phyloP scores from a whole-genome alignment of 2,888 invertebrate species.

The Phaonia tiefii region DNA sequence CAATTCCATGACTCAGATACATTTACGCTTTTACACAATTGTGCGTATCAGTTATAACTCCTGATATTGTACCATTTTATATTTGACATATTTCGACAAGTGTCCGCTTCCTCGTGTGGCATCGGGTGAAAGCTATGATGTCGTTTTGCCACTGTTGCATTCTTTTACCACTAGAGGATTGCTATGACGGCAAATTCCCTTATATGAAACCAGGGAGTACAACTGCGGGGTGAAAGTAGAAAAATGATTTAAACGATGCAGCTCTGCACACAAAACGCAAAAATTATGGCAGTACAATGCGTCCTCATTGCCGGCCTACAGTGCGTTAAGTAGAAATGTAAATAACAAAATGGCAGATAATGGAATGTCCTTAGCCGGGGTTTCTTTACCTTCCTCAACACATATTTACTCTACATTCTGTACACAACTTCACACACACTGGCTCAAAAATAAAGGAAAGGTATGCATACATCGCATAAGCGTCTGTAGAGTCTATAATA shows the following conservation, averaged over 20 bases:
- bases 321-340: conserved; percentile 72
- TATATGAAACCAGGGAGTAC: conserved; percentile 78
- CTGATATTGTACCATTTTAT: too few relatives aligned
- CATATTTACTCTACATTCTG: not conserved
- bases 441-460: not conserved
- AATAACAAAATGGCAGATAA: conserved; percentile 37
- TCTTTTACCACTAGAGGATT: conserved; percentile 73
- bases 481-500: conserved; percentile 20
- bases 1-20: too few relatives aligned
- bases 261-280: conserved; percentile 76
- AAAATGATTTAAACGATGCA: conserved; percentile 79
- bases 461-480: not conserved
- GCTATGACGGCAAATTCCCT: conserved; percentile 73
- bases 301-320: conserved; percentile 76
- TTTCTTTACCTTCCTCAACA: not conserved
- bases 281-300: conserved; percentile 76
- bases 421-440: not conserved
- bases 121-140: too few relatives aligned
- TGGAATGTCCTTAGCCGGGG: not conserved
- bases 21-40: too few relatives aligned
- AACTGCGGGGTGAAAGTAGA: conserved; percentile 78
- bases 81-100: too few relatives aligned
- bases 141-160: too few relatives aligned
- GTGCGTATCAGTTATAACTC: too few relatives aligned
- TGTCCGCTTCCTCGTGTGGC: too few relatives aligned